Percentiles rank a stretch among this genome's conserved stretches.
phyloP scores from a whole-genome alignment of 2,888 invertebrate genomes.

The Andrena haemorrhoa region DNA sequence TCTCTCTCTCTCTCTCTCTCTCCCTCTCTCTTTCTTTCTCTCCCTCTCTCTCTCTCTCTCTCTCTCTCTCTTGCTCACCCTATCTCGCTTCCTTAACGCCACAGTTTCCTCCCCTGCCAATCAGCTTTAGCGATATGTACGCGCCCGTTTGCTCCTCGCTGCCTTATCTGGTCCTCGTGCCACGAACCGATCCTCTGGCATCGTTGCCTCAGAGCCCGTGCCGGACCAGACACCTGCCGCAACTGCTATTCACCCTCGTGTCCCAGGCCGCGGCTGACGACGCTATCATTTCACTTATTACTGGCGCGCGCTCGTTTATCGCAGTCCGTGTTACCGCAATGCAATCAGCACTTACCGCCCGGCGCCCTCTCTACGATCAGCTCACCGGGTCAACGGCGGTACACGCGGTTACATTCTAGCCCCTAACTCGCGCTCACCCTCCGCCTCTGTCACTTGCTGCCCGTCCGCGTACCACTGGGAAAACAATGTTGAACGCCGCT shows the following conservation, averaged over 20 bases:
- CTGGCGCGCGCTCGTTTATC: slow-evolving; percentile 40
- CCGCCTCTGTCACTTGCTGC: background rate
- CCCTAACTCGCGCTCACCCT: slow-evolving; percentile 19
- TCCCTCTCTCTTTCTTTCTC: background rate
- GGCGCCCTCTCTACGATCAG: slow-evolving; percentile 46
- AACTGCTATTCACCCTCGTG: slow-evolving; percentile 34
- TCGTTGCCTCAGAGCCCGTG: slow-evolving; percentile 39
- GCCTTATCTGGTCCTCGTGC: slow-evolving; percentile 30
- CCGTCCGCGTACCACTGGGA: background rate
- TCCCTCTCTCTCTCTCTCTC: background rate
- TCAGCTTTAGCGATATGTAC: slow-evolving; percentile 8
- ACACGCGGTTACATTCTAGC: slow-evolving; percentile 66
- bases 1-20: background rate
- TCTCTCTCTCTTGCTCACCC: background rate
- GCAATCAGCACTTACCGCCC: slow-evolving; percentile 52
- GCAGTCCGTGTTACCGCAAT: slow-evolving; percentile 47
- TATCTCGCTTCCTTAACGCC: background rate
- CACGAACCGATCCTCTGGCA: slow-evolving; percentile 46
- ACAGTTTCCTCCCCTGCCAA: background rate
- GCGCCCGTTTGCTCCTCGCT: slow-evolving; percentile 22
- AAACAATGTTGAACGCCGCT: background rate
- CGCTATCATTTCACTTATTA: slow-evolving; percentile 52
- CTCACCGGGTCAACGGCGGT: slow-evolving; percentile 46
- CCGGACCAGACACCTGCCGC: slow-evolving; percentile 47
- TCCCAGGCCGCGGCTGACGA: slow-evolving; percentile 8